Evolutionary conservation across 2,888 invertebrate species (phyloP).

Genomic region (Platynereis dumerilii): DNA sequence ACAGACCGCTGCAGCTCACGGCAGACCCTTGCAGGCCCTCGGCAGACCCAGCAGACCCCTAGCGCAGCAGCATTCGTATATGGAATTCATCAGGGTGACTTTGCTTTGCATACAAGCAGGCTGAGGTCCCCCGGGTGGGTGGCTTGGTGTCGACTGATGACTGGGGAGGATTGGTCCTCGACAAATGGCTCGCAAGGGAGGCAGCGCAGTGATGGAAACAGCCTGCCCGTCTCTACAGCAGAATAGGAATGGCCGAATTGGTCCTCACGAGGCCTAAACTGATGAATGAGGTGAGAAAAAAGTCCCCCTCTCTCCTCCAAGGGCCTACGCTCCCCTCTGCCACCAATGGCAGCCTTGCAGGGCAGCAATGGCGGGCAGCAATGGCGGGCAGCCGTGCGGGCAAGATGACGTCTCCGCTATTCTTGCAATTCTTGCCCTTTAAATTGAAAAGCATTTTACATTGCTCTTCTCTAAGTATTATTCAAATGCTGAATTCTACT

Average conservation of each 20-base stretch:
- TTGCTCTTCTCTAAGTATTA: too few relatives aligned
- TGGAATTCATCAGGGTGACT: conserved; percentile 5
- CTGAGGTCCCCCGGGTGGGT: neutral
- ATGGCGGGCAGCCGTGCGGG: too few relatives aligned
- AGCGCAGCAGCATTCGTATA: neutral
- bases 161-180: neutral
- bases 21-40: neutral
- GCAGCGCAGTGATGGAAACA: conserved; percentile 2
- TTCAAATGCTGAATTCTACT: too few relatives aligned
- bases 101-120: conserved; percentile 7
- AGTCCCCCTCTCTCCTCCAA: conserved; percentile 8
- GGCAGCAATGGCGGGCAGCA: too few relatives aligned
- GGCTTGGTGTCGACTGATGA: conserved; percentile 4
- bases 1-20: too few relatives aligned
- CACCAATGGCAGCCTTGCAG: too few relatives aligned
- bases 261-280: conserved; percentile 3
- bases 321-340: too few relatives aligned
- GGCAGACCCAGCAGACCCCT: neutral
- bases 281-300: conserved; percentile 29
- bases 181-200: conserved; percentile 1
- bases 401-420: too few relatives aligned
- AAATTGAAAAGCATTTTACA: too few relatives aligned
- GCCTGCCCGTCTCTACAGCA: neutral
- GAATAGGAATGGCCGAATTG: conserved; percentile 7
- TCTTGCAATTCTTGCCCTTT: too few relatives aligned